Conservation (phyloP, 2,797 vertebrate species). For the Lophius americanus region DNA sequence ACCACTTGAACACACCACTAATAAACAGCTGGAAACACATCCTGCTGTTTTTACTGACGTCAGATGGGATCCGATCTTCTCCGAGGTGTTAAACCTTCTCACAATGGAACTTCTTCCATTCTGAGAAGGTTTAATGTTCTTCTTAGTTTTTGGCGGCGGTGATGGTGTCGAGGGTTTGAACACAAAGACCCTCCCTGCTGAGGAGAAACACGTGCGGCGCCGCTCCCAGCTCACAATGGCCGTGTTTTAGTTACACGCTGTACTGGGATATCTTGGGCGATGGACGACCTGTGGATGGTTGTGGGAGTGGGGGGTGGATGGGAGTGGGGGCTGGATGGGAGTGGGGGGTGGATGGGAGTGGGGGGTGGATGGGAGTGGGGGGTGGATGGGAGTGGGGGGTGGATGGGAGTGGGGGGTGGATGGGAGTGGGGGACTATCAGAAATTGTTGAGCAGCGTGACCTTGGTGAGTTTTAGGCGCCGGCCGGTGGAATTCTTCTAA, state of each 20-base stretch:
- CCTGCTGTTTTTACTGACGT: no score
- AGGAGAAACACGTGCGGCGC: no score
- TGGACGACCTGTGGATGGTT: slow-evolving; percentile 15
- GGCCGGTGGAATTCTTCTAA: slow-evolving; percentile 44
- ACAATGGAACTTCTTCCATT: no score
- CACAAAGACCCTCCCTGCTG: no score
- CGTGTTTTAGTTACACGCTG: slow-evolving; percentile 51
- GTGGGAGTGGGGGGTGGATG: neutral
- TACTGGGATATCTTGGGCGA: slow-evolving; percentile 33
- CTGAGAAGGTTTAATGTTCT: no score
- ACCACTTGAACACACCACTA: no score
- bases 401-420: no score
- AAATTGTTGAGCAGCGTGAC: slow-evolving; percentile 44
- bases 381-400: neutral
- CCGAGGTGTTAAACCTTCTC: no score
- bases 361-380: neutral
- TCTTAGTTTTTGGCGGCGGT: no score
- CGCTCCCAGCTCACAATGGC: neutral
- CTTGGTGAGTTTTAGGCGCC: slow-evolving; percentile 54
- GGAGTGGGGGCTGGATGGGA: neutral
- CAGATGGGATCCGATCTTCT: no score
- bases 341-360: neutral
- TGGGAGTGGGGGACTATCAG: neutral
- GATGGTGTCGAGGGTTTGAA: no score
- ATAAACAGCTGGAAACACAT: no score